Conservation (phyloP, 2,113 vertebrate genomes). For the Telmatochromis sp. region DNA sequence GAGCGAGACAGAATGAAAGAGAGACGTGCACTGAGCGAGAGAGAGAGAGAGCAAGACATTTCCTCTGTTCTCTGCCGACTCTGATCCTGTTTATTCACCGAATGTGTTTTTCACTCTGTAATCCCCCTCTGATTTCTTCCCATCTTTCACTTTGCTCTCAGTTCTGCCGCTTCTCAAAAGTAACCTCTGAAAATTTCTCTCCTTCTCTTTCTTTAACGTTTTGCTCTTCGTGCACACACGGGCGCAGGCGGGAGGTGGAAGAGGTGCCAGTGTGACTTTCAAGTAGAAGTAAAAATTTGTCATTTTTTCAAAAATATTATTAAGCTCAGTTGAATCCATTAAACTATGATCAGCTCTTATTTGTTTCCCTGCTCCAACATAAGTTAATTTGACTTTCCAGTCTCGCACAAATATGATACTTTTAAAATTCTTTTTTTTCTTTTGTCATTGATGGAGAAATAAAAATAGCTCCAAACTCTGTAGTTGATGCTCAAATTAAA, state of each 20-base stretch:
- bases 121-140: slow-evolving; percentile 43
- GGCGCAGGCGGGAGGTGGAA: background rate
- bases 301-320: background rate
- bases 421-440: background rate
- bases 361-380: background rate
- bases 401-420: background rate
- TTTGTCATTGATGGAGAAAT: background rate
- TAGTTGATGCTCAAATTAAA: background rate
- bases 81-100: slow-evolving; percentile 57
- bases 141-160: slow-evolving; percentile 43
- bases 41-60: background rate
- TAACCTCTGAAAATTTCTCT: slow-evolving; percentile 3
- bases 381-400: background rate
- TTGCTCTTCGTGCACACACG: background rate
- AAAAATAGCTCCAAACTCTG: background rate
- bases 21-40: background rate
- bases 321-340: background rate
- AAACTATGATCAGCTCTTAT: background rate
- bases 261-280: background rate
- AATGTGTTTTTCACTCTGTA: slow-evolving; percentile 41
- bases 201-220: background rate
- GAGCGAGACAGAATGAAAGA: background rate
- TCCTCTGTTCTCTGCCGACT: slow-evolving; percentile 39
- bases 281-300: background rate
- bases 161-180: slow-evolving; percentile 17